Percentiles rank a stretch among this genome's conserved stretches.
Conservation (phyloP, 2,113 vertebrate species). For the Upupa epops region DNA sequence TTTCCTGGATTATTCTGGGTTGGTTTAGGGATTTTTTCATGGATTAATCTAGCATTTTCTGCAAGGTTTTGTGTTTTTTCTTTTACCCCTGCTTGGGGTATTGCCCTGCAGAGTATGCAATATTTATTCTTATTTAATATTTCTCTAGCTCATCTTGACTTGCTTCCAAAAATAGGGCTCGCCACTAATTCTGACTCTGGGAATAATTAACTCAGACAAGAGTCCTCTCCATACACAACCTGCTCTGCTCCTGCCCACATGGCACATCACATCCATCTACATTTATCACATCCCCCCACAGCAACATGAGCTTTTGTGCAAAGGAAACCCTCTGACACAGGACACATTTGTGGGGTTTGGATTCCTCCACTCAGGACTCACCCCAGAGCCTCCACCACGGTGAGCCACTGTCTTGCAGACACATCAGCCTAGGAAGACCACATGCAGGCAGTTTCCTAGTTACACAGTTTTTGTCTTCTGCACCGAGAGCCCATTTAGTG, state of each 20-base stretch:
- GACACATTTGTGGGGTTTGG: background rate
- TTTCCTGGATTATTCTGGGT: background rate
- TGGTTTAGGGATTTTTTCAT: background rate
- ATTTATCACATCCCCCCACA: background rate
- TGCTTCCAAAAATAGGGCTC: background rate
- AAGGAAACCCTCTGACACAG: background rate
- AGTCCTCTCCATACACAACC: background rate
- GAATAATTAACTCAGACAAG: slow-evolving; percentile 12
- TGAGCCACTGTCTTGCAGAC: accelerated
- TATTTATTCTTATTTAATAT: background rate
- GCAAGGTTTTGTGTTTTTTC: background rate
- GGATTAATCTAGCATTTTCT: background rate
- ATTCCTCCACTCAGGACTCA: too few relatives aligned
- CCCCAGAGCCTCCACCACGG: background rate
- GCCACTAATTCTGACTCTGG: background rate
- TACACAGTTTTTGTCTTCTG: background rate
- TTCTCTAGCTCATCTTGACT: background rate
- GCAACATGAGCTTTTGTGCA: background rate
- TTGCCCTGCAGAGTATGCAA: background rate
- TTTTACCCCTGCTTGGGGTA: background rate
- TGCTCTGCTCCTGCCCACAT: background rate
- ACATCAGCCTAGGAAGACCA: background rate
- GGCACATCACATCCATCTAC: background rate
- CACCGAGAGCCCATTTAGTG: background rate
- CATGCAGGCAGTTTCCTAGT: background rate